phyloP scores from a whole-genome alignment of 2,888 invertebrate genomes.

The Eutolmus rufibarbis region DNA sequence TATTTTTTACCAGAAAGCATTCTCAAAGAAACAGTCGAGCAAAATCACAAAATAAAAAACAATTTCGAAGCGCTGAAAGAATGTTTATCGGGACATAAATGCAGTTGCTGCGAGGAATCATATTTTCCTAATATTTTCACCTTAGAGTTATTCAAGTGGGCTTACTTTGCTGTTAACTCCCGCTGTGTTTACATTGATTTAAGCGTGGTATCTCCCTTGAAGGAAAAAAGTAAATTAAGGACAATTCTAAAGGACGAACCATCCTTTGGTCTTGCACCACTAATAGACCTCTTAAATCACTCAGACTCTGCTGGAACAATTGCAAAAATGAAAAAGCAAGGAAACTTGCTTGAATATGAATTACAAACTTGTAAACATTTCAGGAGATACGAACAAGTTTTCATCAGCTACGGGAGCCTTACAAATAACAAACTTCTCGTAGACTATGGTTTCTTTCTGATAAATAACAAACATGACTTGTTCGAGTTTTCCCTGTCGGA shows the following conservation, averaged over 20 bases:
- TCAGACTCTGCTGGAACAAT: constrained; percentile 69
- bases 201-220: constrained; percentile 61
- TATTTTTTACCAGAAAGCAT: constrained; percentile 68
- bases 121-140: constrained; percentile 64
- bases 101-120: constrained; percentile 62
- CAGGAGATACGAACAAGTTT: constrained; percentile 75
- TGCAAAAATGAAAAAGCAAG: constrained; percentile 56
- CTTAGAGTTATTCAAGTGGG: constrained; percentile 73
- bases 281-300: constrained; percentile 90
- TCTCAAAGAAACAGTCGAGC: constrained; percentile 64
- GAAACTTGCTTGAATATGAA: constrained; percentile 39
- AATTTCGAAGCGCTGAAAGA: constrained; percentile 51
- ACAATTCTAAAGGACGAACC: constrained; percentile 67
- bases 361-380: constrained; percentile 56
- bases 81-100: constrained; percentile 51
- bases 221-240: constrained; percentile 53
- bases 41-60: constrained; percentile 64
- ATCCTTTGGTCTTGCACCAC: constrained; percentile 82
- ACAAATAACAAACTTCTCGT: constrained; percentile 80
- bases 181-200: constrained; percentile 80
- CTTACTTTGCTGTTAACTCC: constrained; percentile 85
- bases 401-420: constrained; percentile 88
- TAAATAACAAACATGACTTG: constrained; percentile 73
- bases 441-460: constrained; percentile 86
- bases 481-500: constrained; percentile 69